A percentile compares a stretch with the other conserved stretches of the same genome.
Evolutionary conservation across 2,113 vertebrate species (phyloP).

Genomic region (Oostethus manadensis): DNA sequence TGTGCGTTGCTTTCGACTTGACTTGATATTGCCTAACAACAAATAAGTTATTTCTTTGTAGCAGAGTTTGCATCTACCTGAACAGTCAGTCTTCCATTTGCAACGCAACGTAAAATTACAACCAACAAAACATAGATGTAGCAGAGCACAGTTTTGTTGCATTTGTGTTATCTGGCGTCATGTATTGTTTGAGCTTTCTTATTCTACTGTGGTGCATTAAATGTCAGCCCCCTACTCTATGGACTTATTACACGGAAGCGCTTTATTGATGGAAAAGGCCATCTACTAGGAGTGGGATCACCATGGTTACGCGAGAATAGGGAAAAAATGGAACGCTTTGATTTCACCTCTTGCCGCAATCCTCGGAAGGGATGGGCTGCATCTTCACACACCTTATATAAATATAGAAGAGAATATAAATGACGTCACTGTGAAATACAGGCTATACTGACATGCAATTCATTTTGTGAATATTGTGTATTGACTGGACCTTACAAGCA

Average conservation of each 20-base stretch:
- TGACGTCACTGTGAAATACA: conserved; percentile 2
- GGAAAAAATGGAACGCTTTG: conserved; percentile 21
- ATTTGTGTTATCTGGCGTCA: background rate
- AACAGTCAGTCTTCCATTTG: too few species aligned
- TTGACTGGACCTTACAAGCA: too few species aligned
- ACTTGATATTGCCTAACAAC: too few species aligned
- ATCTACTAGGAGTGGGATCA: conserved; percentile 43
- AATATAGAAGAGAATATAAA: conserved; percentile 30
- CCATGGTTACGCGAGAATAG: conserved; percentile 49
- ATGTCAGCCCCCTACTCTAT: conserved; percentile 52
- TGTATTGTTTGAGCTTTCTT: conserved; percentile 6
- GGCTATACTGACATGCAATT: conserved; percentile 10
- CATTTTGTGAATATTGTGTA: conserved; percentile 6
- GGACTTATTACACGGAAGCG: conserved; percentile 22
- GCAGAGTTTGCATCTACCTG: too few species aligned
- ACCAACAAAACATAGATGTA: too few species aligned
- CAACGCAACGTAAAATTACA: too few species aligned
- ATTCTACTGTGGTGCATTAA: conserved; percentile 43
- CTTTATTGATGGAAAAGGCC: conserved; percentile 63
- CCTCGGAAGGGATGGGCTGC: conserved; percentile 15
- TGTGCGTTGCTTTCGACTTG: too few species aligned
- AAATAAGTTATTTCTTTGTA: too few species aligned
- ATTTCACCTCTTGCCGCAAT: conserved; percentile 11
- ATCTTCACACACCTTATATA: conserved; percentile 15
- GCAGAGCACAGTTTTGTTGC: background rate